phyloP scores from a whole-genome alignment of 2,888 invertebrate genomes.

The Microctonus hyperodae region DNA sequence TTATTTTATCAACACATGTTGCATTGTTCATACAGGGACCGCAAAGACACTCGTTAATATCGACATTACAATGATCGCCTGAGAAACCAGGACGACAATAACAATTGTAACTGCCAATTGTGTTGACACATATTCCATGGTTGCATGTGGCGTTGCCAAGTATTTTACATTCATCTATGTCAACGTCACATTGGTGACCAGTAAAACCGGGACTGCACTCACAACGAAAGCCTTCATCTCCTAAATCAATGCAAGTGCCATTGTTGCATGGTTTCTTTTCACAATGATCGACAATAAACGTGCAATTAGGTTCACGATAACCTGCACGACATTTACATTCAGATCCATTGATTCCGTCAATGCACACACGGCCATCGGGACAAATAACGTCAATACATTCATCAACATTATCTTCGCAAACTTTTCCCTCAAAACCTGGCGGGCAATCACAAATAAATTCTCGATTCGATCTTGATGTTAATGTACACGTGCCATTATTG shows the following conservation, averaged over 20 bases:
- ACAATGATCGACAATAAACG: constrained; percentile 69
- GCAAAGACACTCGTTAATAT: constrained; percentile 88
- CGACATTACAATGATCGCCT: constrained; percentile 82
- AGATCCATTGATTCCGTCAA: constrained; percentile 67
- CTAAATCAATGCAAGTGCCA: constrained; percentile 74
- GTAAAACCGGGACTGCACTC: constrained; percentile 74
- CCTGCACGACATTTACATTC: constrained; percentile 71
- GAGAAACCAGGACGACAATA: constrained; percentile 89
- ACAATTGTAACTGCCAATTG: constrained; percentile 80
- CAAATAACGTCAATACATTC: constrained; percentile 70
- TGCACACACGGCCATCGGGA: constrained; percentile 65
- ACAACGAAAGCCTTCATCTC: constrained; percentile 73
- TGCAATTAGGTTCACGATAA: constrained; percentile 69
- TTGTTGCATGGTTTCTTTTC: constrained; percentile 75
- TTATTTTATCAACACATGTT: constrained; percentile 82
- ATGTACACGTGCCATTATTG: constrained; percentile 71
- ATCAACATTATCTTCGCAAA: constrained; percentile 73
- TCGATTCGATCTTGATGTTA: constrained; percentile 60
- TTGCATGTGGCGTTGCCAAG: constrained; percentile 73
- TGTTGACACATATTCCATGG: constrained; percentile 84
- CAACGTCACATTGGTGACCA: constrained; percentile 70
- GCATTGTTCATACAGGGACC: constrained; percentile 85
- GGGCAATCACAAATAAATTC: constrained; percentile 72
- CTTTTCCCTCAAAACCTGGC: constrained; percentile 71
- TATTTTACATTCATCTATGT: constrained; percentile 78